Conservation (phyloP, 2,797 vertebrate genomes). For the Sebastes nivosus region DNA sequence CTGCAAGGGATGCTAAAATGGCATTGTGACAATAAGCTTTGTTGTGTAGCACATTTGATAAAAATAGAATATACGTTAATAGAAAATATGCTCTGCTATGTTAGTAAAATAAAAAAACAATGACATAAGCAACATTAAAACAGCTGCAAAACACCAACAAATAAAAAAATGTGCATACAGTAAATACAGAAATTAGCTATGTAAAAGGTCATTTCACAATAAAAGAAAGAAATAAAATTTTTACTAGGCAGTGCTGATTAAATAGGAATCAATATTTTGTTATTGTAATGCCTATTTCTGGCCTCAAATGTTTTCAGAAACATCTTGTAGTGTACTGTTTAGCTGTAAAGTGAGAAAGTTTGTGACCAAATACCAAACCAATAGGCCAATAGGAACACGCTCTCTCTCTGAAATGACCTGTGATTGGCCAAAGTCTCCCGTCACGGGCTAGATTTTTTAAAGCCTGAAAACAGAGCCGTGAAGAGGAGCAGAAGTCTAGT, state of each 20-base stretch:
- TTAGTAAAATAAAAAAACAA: background rate
- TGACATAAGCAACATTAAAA: background rate
- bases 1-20: background rate
- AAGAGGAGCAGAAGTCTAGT: too few species aligned
- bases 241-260: background rate
- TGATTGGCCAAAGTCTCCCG: too few species aligned
- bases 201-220: background rate
- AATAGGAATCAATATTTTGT: background rate
- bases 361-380: too few species aligned
- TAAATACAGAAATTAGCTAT: background rate
- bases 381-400: too few species aligned
- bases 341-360: too few species aligned
- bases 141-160: background rate
- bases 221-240: background rate
- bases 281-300: too few species aligned
- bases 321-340: too few species aligned
- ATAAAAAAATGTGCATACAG: background rate
- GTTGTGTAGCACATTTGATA: background rate
- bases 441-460: too few species aligned
- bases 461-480: too few species aligned
- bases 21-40: background rate
- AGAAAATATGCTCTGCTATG: background rate
- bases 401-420: too few species aligned
- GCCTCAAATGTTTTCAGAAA: too few species aligned
- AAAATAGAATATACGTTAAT: background rate